Evolutionary conservation across 1,140 invertebrate genomes (phyloP).

Genomic region (Drosophila watanabei): DNA sequence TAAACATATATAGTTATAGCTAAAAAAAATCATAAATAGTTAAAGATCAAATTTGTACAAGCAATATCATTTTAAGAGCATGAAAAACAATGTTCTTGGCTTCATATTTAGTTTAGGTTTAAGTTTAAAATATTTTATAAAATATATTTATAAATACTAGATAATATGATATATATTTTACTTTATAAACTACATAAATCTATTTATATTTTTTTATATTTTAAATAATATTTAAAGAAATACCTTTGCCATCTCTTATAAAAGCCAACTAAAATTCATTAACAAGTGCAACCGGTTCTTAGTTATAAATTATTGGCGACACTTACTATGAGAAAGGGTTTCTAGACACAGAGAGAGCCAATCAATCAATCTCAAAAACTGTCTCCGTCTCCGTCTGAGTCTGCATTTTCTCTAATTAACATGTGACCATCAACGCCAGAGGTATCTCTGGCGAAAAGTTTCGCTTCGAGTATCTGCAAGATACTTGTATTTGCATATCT

Average conservation of each 20-base stretch:
- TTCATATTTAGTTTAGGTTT: no score
- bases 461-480: constrained; percentile 8
- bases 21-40: background rate
- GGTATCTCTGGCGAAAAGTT: constrained; percentile 15
- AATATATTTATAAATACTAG: no score
- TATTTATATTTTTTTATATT: background rate
- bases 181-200: background rate
- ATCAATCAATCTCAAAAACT: constrained; percentile 25
- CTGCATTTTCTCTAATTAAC: constrained; percentile 46
- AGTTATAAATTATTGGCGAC: constrained; percentile 15
- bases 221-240: background rate
- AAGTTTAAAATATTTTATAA: background rate
- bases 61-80: background rate
- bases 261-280: background rate
- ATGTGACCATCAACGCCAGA: constrained; percentile 29
- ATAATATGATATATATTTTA: background rate
- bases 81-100: background rate
- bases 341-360: constrained; percentile 13
- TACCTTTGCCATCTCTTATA: background rate
- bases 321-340: constrained; percentile 21
- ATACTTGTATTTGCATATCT: constrained; percentile 61
- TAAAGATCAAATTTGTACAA: no score
- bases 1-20: background rate
- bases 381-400: constrained; percentile 28
- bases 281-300: background rate